These are phyloP conservation scores for Habroteleia sp. DNA, from an alignment of 2,888 invertebrate genomes.

Conservation along the genomic window DNA sequence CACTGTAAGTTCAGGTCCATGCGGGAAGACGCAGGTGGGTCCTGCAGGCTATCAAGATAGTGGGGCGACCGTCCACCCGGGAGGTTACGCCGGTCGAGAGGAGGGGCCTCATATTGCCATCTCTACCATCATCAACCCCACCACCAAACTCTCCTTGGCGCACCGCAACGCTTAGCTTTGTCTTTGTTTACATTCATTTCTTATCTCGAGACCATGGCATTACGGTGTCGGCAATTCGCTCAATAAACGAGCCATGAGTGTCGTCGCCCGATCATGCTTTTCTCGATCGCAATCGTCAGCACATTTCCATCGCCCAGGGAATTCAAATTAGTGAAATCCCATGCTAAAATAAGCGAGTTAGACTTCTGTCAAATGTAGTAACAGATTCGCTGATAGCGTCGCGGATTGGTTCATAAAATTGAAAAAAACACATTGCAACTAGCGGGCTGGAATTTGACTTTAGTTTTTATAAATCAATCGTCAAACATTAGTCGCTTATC, in stretches of 20 bases:
- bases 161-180: slow-evolving; percentile 42
- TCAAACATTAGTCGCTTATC: too few species aligned
- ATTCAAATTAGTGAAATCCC: too few species aligned
- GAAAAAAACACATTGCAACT: too few species aligned
- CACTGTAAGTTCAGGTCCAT: slow-evolving; percentile 59
- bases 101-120: slow-evolving; percentile 57
- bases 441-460: too few species aligned
- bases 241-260: slow-evolving; percentile 19
- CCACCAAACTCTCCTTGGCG: slow-evolving; percentile 28
- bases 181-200: slow-evolving; percentile 62
- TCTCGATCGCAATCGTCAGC: too few species aligned
- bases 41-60: slow-evolving; percentile 30
- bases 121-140: slow-evolving; percentile 38
- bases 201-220: slow-evolving; percentile 54
- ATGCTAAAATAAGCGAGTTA: too few species aligned
- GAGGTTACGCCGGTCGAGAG: slow-evolving; percentile 35
- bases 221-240: slow-evolving; percentile 27
- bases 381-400: too few species aligned
- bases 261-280: neutral
- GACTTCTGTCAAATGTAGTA: too few species aligned
- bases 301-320: too few species aligned
- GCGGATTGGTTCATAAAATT: too few species aligned
- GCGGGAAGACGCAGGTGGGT: slow-evolving; percentile 56
- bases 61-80: slow-evolving; percentile 37
- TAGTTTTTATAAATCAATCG: too few species aligned